Conservation (phyloP, 2,113 vertebrate species). For the Lasiurus borealis region DNA sequence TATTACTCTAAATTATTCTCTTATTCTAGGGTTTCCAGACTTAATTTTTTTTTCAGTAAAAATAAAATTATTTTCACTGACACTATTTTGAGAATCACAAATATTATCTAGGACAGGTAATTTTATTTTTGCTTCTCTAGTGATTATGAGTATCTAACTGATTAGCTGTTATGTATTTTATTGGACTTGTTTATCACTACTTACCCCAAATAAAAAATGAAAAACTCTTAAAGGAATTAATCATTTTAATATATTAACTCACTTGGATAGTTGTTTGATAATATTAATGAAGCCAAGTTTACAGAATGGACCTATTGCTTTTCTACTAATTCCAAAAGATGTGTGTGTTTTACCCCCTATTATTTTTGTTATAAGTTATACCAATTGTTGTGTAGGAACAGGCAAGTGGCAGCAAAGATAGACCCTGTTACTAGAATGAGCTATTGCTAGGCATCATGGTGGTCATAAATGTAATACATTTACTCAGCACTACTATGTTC, state of each 20-base stretch:
- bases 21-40: neutral
- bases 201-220: neutral
- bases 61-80: conserved; percentile 42
- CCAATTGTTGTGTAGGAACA: neutral
- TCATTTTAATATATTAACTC: neutral
- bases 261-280: neutral
- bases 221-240: neutral
- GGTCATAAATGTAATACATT: neutral
- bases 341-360: too few relatives aligned
- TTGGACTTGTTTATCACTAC: neutral
- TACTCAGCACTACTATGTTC: neutral
- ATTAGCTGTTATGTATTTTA: neutral
- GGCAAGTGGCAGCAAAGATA: neutral
- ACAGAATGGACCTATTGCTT: neutral
- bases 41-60: neutral
- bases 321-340: neutral
- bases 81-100: neutral
- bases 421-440: neutral
- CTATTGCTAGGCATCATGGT: neutral
- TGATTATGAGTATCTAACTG: neutral
- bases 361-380: neutral
- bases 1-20: neutral
- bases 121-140: conserved; percentile 42
- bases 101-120: neutral
- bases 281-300: neutral